phyloP scores from a whole-genome alignment of 2,113 vertebrate species.

The Microtus richardsoni region DNA sequence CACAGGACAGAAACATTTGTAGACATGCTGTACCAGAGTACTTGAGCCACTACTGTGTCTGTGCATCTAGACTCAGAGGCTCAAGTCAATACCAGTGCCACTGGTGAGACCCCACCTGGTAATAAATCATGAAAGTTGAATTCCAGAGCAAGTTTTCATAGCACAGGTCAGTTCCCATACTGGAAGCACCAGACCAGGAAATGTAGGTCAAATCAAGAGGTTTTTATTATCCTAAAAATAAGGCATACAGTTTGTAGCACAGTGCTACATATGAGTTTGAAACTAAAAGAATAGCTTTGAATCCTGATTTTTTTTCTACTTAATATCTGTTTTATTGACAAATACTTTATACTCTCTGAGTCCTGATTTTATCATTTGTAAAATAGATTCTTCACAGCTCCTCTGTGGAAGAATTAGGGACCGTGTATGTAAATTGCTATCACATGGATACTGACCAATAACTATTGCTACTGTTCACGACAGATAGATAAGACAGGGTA shows the following conservation, averaged over 20 bases:
- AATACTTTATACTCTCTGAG: neutral
- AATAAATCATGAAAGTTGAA: neutral
- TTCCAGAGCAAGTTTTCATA: neutral
- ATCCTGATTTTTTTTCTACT: constrained; percentile 2
- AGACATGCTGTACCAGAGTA: neutral
- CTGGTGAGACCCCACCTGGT: neutral
- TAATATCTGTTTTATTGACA: neutral
- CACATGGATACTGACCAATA: neutral
- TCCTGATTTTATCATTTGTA: constrained; percentile 20
- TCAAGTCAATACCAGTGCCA: neutral
- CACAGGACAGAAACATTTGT: neutral
- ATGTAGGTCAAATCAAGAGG: constrained; percentile 15
- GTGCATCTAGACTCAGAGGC: neutral
- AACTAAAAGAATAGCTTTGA: constrained; percentile 32
- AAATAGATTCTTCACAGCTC: neutral
- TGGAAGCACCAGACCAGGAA: neutral
- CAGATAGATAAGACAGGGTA: neutral
- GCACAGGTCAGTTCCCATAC: neutral
- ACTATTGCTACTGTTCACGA: neutral
- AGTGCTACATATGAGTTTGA: neutral
- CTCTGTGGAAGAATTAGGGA: neutral
- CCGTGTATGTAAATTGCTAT: neutral
- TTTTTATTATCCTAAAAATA: constrained; percentile 16
- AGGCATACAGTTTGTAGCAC: neutral
- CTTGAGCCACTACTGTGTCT: neutral